Percentiles rank a stretch among this genome's conserved stretches.
Conservation (phyloP, 2,888 invertebrate genomes). For the Catocala nupta region DNA sequence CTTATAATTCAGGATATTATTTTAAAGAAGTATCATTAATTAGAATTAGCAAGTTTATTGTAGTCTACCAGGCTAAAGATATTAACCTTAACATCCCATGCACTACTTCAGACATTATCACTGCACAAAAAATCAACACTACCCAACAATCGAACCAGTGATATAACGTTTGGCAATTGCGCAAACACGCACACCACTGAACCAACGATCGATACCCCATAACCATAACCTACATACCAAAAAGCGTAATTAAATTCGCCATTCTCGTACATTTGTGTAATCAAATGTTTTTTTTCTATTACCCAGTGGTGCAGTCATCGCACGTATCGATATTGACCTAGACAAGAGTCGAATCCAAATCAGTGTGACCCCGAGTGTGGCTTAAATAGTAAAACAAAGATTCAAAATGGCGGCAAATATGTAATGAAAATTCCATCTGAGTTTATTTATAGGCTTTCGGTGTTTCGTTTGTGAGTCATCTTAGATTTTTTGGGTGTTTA, state of each 20-base stretch:
- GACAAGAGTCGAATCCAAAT: slow-evolving; percentile 64
- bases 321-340: slow-evolving; percentile 64
- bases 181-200: too few species aligned
- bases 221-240: slow-evolving; percentile 9
- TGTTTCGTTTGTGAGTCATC: too few species aligned
- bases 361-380: slow-evolving; percentile 42
- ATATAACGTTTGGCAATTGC: too few species aligned
- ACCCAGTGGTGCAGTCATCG: slow-evolving; percentile 21
- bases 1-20: too few species aligned
- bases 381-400: slow-evolving; percentile 15
- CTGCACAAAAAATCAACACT: too few species aligned
- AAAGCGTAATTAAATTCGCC: slow-evolving; percentile 31
- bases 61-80: too few species aligned
- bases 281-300: slow-evolving; percentile 37
- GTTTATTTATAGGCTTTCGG: background rate
- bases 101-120: too few species aligned
- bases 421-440: slow-evolving; percentile 3
- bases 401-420: background rate
- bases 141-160: too few species aligned
- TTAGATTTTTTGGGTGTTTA: too few species aligned
- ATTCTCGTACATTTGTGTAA: slow-evolving; percentile 51
- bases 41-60: too few species aligned
- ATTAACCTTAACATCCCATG: too few species aligned
- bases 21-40: too few species aligned
- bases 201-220: background rate